Evolutionary conservation across 2,888 invertebrate genomes (phyloP), one percentile per base, ranked within the genome.

Genomic region (Cataglyphis albicans): DNA sequence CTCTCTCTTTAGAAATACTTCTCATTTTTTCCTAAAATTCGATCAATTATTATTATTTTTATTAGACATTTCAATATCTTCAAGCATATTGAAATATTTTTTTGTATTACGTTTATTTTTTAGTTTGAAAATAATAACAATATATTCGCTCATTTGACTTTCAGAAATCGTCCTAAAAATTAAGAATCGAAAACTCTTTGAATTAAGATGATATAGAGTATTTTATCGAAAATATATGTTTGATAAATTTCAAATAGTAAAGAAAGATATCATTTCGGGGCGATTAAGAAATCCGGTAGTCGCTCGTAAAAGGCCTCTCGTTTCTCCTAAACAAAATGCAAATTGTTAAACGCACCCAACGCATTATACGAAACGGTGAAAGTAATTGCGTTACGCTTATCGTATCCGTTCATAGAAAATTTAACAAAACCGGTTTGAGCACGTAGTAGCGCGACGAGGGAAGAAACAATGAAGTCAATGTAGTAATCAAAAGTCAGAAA

Each of bases 401-500:
- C 55, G 12, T 72, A 35, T 10, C 35, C 70, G 21, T 38, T 44
- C 32, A n/a, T 64, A 57, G 65, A 65, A 83, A 86, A 86, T 88
- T 88, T 84, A 82, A 78, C 78, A 52, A 73, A 87, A 88, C 89
- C 88, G 89, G 89, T 89, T 88, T 81, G 48, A 64, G 64, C 84
- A 70, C 80, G 61, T 55, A 52, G n/a, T 48, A 44, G 52, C 74
- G 75, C 38, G 67, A 59, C 15, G 65, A 41, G 18, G 5, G 25
- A 52, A 75, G 25, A 75, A 18, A 52, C 52, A 25, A 55, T 15
- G 65, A 29, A 76, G 38, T 29, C 29, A 12, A n/a, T 32, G 52
- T 25, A 48, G 21, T 7, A 25, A 78, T 32, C 78, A 78, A 57
- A 70, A 70, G 78, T 18, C 57, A n/a, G 41, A 57, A 82, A 48